These are phyloP conservation scores for Phylloscopus trochiloides DNA, from an alignment of 2,113 vertebrate genomes.

Conservation along the genomic window DNA sequence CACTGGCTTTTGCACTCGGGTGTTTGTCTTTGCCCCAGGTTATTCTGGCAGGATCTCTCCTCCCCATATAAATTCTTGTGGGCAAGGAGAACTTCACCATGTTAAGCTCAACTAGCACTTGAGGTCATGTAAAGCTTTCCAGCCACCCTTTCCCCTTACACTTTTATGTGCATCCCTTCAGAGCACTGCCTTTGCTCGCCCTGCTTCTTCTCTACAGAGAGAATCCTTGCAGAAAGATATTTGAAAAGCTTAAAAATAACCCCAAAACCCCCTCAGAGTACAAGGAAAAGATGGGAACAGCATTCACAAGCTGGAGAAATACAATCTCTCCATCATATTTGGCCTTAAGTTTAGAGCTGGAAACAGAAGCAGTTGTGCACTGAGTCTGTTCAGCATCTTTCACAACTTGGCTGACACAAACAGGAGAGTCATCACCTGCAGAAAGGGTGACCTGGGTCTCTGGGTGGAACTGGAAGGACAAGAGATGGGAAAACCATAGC, in stretches of 20 bases:
- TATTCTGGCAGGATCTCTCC: slow-evolving; percentile 1
- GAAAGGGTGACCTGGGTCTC: background rate
- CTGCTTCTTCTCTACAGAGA: background rate
- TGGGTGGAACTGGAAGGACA: background rate
- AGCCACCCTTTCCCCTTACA: background rate
- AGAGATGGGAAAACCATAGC: background rate
- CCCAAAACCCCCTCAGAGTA: background rate
- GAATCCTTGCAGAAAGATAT: background rate
- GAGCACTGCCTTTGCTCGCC: background rate
- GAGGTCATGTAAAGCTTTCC: background rate
- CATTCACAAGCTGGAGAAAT: background rate
- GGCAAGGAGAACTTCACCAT: background rate
- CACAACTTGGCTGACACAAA: background rate
- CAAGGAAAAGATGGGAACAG: background rate
- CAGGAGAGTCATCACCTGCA: background rate
- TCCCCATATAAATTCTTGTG: slow-evolving; percentile 31
- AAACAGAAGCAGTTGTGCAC: background rate
- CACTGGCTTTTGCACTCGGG: background rate
- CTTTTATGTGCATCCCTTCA: background rate
- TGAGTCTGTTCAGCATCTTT: background rate
- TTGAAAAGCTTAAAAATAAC: background rate
- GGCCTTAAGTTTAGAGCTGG: background rate
- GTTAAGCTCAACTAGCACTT: background rate
- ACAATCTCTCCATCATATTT: background rate
- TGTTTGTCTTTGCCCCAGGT: slow-evolving; percentile 8